These are phyloP conservation scores for Caranx melampygus DNA, from an alignment of 2,113 vertebrate genomes.

Conservation along the genomic window DNA sequence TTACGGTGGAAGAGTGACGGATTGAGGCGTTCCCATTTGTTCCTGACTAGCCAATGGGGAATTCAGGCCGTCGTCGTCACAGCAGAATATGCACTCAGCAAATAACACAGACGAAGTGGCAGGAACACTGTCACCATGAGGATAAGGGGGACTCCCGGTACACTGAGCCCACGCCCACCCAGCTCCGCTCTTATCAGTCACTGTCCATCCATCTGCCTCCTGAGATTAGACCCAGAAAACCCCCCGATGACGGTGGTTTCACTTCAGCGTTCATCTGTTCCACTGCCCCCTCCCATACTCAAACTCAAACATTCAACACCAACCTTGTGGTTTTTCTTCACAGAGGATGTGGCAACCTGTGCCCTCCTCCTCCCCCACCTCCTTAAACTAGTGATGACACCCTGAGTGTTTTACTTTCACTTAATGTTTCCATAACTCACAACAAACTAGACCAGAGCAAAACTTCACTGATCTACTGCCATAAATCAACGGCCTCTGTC, in stretches of 20 bases:
- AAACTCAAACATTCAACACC: neutral
- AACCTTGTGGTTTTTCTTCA: constrained; percentile 23
- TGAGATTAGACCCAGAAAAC: constrained; percentile 77
- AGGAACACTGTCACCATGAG: neutral
- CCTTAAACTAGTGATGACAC: neutral
- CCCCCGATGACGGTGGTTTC: neutral
- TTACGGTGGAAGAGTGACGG: no score
- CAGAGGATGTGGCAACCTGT: constrained; percentile 32
- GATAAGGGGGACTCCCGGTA: constrained; percentile 11
- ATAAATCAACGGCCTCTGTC: neutral
- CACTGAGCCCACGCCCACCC: constrained; percentile 72
- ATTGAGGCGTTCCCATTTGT: no score
- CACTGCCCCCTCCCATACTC: neutral
- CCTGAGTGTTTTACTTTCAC: constrained; percentile 41
- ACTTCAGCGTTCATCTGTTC: neutral
- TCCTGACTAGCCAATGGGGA: no score
- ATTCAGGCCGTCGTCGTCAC: neutral
- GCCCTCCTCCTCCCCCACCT: neutral
- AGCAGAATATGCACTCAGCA: neutral
- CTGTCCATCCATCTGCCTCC: constrained; percentile 67
- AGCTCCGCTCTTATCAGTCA: constrained; percentile 78
- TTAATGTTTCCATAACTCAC: constrained; percentile 6
- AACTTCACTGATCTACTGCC: neutral
- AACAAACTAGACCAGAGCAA: neutral
- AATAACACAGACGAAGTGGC: neutral